A percentile compares a stretch with the other conserved stretches of the same genome.
phyloP scores from a whole-genome alignment of 1,140 invertebrate genomes.

The Varroa destructor region DNA sequence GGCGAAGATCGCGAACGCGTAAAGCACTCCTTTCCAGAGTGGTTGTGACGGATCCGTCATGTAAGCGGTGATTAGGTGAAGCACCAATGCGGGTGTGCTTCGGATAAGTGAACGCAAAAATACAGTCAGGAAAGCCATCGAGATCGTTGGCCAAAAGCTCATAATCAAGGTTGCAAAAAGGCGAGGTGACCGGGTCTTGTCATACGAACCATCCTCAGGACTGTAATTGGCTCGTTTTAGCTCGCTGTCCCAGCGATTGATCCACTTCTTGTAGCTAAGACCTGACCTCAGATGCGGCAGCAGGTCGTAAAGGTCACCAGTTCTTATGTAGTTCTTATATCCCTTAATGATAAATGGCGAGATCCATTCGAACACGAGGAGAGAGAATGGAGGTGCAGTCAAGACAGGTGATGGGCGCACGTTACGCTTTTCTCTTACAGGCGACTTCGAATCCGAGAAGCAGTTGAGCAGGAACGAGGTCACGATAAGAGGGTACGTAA shows the following conservation, averaged over 20 bases:
- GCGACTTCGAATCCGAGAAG: slow-evolving; percentile 51
- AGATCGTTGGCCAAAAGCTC: slow-evolving; percentile 15
- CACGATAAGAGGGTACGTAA: slow-evolving; percentile 47
- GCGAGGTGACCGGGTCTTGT: neutral
- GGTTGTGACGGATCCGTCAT: slow-evolving; percentile 40
- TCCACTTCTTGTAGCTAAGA: slow-evolving; percentile 3
- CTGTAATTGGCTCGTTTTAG: neutral
- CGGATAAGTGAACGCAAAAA: slow-evolving; percentile 2
- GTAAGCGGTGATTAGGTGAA: neutral
- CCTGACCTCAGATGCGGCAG: slow-evolving; percentile 6
- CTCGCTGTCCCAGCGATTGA: neutral
- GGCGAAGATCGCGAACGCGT: slow-evolving; percentile 48
- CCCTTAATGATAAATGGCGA: slow-evolving; percentile 13
- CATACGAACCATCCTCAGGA: slow-evolving; percentile 5
- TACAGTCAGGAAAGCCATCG: neutral
- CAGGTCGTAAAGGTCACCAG: slow-evolving; percentile 8
- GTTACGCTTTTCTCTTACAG: neutral
- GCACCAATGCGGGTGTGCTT: neutral
- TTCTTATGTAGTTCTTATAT: neutral
- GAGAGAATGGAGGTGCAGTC: neutral
- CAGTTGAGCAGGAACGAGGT: slow-evolving; percentile 64
- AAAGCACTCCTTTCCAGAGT: slow-evolving; percentile 73
- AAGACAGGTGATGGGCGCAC: neutral
- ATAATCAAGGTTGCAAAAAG: neutral
- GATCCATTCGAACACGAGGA: slow-evolving; percentile 16